Evolutionary conservation across 2,113 vertebrate species (phyloP).

Genomic region (Rhodinocichla rosea): DNA sequence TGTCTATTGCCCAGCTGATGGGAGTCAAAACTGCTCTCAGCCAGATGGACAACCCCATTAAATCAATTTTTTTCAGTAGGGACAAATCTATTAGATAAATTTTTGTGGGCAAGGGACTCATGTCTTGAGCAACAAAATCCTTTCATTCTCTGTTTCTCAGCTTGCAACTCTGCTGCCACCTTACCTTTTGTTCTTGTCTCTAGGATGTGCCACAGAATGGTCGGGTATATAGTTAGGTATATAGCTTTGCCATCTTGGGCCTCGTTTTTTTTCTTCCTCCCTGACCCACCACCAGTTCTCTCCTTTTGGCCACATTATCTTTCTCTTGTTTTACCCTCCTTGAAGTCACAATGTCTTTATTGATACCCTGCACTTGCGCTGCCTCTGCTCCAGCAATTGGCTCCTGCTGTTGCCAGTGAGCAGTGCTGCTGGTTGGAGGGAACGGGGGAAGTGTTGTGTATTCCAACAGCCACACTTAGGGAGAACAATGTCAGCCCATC

Average conservation of each 20-base stretch:
- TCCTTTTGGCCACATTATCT: background rate
- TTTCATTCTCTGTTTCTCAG: background rate
- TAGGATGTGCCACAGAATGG: background rate
- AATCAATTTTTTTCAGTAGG: background rate
- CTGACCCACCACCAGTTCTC: background rate
- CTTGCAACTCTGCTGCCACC: background rate
- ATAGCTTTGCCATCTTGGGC: background rate
- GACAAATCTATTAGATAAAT: background rate
- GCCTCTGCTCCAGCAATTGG: background rate
- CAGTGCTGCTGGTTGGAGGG: background rate
- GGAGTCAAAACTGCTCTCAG: background rate
- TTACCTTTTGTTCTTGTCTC: background rate
- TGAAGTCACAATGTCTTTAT: background rate
- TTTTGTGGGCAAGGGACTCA: background rate
- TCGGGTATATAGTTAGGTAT: background rate
- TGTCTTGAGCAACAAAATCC: background rate
- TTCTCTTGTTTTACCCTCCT: background rate
- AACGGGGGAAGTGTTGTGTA: rapidly evolving
- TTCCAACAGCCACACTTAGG: background rate
- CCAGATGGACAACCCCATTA: background rate
- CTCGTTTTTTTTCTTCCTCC: background rate
- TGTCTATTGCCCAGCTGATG: background rate
- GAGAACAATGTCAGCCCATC: rapidly evolving
- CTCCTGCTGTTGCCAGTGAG: background rate
- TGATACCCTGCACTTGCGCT: background rate